A percentile compares a stretch with the other conserved stretches of the same genome.
phyloP scores from a whole-genome alignment of 2,113 vertebrate species.

The Oenanthe oenanthe region DNA sequence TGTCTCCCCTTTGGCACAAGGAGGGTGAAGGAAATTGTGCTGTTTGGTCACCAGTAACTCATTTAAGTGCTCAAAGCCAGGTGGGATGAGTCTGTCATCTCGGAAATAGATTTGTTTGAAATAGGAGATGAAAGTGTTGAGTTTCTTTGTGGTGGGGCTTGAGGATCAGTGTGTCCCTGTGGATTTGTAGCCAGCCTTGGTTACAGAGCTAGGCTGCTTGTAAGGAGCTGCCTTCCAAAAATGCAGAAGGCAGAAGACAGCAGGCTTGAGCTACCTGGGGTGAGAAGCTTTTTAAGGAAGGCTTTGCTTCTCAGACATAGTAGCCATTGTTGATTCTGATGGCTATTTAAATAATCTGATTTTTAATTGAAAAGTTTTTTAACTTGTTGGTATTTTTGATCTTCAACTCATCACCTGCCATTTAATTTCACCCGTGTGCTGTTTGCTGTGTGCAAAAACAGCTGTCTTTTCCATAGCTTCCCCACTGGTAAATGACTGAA shows the following conservation, averaged over 20 bases:
- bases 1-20: background rate
- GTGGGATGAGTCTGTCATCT: background rate
- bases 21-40: background rate
- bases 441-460: background rate
- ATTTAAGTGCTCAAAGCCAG: background rate
- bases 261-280: background rate
- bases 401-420: background rate
- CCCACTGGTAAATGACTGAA: background rate
- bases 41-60: fast-evolving
- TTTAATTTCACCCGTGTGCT: background rate
- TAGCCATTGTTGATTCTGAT: background rate
- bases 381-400: background rate
- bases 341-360: background rate
- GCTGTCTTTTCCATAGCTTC: background rate
- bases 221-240: background rate
- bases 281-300: background rate
- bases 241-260: background rate
- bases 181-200: background rate
- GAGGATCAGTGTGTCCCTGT: background rate
- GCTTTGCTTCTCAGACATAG: background rate
- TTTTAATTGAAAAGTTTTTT: background rate
- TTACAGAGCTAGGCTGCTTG: background rate
- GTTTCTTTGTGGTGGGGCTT: background rate
- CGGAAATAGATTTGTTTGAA: background rate
- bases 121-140: background rate